A percentile compares a stretch with the other conserved stretches of the same genome.
These are phyloP conservation scores for Strigamia crassipes DNA, from an alignment of 2,888 invertebrate genomes.

Conservation along the genomic window DNA sequence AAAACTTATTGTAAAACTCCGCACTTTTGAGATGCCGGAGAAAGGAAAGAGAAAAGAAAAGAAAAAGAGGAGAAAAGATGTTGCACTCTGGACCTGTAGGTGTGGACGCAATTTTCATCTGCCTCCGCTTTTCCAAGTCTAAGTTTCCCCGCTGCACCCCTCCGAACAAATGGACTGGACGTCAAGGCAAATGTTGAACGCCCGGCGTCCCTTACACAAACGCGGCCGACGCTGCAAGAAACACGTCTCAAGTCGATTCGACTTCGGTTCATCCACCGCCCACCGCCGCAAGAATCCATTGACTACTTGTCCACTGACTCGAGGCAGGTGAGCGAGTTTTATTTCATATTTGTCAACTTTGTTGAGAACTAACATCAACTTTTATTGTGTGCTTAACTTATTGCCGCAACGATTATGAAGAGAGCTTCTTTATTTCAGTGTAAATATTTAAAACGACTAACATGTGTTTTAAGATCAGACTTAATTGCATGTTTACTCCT, in stretches of 20 bases:
- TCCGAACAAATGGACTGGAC: background rate
- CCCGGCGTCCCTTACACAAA: constrained; percentile 2
- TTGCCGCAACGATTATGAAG: background rate
- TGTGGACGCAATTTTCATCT: constrained; percentile 19
- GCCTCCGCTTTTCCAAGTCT: background rate
- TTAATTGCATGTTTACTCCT: background rate
- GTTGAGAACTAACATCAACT: background rate
- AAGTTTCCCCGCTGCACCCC: background rate
- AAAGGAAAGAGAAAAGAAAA: background rate
- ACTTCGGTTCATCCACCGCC: background rate
- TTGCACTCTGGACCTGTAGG: background rate
- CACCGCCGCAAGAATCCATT: constrained; percentile 2
- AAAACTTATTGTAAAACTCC: background rate
- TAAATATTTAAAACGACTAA: background rate
- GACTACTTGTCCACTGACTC: background rate
- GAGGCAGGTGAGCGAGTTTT: background rate
- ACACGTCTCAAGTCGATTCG: constrained; percentile 7
- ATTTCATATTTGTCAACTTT: background rate
- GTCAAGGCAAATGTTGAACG: constrained; percentile 10
- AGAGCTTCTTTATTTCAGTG: constrained; percentile 23
- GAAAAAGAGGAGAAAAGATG: background rate
- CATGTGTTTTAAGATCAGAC: background rate
- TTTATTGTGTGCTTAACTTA: background rate
- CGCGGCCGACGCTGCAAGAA: constrained; percentile 34
- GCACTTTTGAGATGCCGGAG: background rate